These are phyloP conservation scores for Tachina lurida DNA, from an alignment of 2,888 invertebrate species.

Conservation along the genomic window DNA sequence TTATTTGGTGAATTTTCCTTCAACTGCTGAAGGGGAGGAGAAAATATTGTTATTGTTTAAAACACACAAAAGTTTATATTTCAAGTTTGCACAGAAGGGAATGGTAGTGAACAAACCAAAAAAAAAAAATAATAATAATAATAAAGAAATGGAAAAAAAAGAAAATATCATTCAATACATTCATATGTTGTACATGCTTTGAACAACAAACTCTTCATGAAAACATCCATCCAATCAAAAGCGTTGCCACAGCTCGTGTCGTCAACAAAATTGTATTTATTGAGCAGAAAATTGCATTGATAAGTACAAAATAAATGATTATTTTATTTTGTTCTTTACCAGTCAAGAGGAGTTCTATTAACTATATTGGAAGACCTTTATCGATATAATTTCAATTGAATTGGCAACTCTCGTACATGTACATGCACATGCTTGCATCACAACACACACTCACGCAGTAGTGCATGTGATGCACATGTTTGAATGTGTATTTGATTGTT, in stretches of 20 bases:
- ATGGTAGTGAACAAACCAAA: not conserved
- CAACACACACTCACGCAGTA: no score
- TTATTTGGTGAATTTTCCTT: slow-evolving; percentile 63
- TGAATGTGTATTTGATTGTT: slow-evolving; percentile 2
- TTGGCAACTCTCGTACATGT: slow-evolving; percentile 55
- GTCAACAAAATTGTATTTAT: slow-evolving; percentile 12
- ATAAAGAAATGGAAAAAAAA: slow-evolving; percentile 5
- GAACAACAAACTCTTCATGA: slow-evolving; percentile 33
- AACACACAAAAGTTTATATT: slow-evolving; percentile 47
- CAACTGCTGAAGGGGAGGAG: slow-evolving; percentile 49
- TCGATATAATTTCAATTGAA: slow-evolving; percentile 2
- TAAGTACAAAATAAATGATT: not conserved
- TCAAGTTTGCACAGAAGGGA: slow-evolving; percentile 16
- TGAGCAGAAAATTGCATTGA: not conserved
- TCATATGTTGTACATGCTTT: slow-evolving; percentile 54
- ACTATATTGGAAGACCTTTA: slow-evolving; percentile 25
- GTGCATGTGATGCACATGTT: not conserved
- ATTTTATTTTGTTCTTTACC: not conserved
- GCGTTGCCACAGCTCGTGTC: slow-evolving; percentile 15
- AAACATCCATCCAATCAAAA: not conserved
- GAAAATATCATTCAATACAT: slow-evolving; percentile 39
- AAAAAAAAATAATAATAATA: not conserved
- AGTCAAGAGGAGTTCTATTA: not conserved
- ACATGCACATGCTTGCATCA: not conserved
- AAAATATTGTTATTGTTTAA: slow-evolving; percentile 60